Evolutionary conservation across 2,113 vertebrate species (phyloP).

Genomic region (Paedocypris sp.): DNA sequence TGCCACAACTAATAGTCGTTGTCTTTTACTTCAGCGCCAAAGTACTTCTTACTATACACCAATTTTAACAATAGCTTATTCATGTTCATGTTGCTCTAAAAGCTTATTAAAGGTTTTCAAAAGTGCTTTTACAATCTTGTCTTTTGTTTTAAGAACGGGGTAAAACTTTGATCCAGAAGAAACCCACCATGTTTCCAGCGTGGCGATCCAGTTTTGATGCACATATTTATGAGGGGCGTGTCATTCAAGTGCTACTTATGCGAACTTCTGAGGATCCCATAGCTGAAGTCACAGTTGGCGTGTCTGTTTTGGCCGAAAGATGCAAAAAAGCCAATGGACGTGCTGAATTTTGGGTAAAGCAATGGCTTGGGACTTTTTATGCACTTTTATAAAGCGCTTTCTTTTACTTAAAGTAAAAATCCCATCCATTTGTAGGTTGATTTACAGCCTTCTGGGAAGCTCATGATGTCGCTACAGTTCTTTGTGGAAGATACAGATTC

Average conservation of each 20-base stretch:
- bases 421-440: slow-evolving; percentile 39
- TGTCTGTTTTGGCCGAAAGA: slow-evolving; percentile 79
- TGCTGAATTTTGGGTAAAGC: slow-evolving; percentile 83
- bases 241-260: slow-evolving; percentile 90
- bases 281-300: slow-evolving; percentile 82
- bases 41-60: too few relatives aligned
- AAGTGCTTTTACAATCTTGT: too few relatives aligned
- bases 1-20: too few relatives aligned
- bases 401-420: not conserved
- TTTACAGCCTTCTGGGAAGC: slow-evolving; percentile 55
- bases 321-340: slow-evolving; percentile 78
- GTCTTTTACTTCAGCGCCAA: too few relatives aligned
- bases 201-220: slow-evolving; percentile 88
- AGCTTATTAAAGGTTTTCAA: too few relatives aligned
- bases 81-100: too few relatives aligned
- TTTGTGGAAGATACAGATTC: slow-evolving; percentile 55
- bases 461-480: slow-evolving; percentile 57
- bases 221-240: slow-evolving; percentile 87
- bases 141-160: slow-evolving; percentile 72
- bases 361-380: not conserved
- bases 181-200: slow-evolving; percentile 88
- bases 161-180: slow-evolving; percentile 87
- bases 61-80: too few relatives aligned
- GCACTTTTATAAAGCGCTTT: not conserved
- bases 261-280: slow-evolving; percentile 73